These are phyloP conservation scores for Perizoma affinitatum DNA, from an alignment of 2,888 invertebrate genomes.

Conservation along the genomic window DNA sequence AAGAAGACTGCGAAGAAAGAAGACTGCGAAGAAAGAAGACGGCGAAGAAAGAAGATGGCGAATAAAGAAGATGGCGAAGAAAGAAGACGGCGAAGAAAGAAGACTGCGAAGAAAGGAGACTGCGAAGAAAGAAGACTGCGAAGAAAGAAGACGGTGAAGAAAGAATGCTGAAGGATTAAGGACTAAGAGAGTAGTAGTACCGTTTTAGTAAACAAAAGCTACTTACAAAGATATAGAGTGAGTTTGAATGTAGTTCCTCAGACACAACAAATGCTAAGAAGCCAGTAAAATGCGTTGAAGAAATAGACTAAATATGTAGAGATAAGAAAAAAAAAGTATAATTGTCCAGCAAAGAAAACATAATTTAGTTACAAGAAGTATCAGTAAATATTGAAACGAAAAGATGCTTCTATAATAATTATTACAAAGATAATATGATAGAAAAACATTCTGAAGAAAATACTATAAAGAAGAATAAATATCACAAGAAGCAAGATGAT, in stretches of 20 bases:
- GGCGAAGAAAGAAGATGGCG: conserved; percentile 7
- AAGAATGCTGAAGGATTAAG: conserved; percentile 22
- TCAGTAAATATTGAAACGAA: no score
- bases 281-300: no score
- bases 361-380: no score
- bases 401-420: no score
- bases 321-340: no score
- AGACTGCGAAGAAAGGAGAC: conserved; percentile 19
- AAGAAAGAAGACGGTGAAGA: conserved; percentile 11
- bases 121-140: conserved; percentile 15
- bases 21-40: conserved; percentile 29
- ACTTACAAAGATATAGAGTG: no score
- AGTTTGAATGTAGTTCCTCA: no score
- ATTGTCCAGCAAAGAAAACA: no score
- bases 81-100: conserved; percentile 16
- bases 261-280: no score
- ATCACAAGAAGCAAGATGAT: conserved; percentile 9
- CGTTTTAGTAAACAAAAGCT: no score
- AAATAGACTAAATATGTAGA: no score
- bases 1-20: conserved; percentile 21
- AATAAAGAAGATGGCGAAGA: conserved; percentile 21
- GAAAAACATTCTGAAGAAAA: background rate
- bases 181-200: conserved; percentile 18
- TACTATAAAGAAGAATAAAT: conserved; percentile 9
- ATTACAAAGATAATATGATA: no score